Base-by-base conservation (phyloP, 1,140 invertebrate species). In the Matsumurasca onukii region DNA sequence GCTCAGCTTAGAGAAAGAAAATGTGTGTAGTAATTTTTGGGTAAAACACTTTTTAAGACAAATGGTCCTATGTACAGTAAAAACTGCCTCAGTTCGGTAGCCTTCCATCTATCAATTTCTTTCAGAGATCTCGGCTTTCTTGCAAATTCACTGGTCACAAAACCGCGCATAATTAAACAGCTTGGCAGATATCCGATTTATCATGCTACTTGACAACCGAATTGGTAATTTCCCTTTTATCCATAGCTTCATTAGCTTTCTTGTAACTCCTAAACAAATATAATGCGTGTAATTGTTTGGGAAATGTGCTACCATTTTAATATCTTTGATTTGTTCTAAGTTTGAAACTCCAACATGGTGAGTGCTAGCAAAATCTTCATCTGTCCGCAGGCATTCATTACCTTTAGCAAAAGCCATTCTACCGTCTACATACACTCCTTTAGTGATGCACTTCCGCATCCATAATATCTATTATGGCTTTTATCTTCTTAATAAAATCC, bases 11-110 rank as follows among this genome's bases (percentile, higher is more conserved):
- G 65, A 24, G 63, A 15, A 13, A 77, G 25, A 70, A 80, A 80
- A 68, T 80, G 71, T 15, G 75, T 39, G 71, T 22, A 70, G 27
- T 22, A 69, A n/a, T n/a, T n/a, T n/a, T 55, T 55, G 68, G 27
- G 5, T 78, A 29, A 31, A 74, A 68, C 9, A 67, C 61, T n/a
- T 70, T 71, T 72, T 17, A 77, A 73, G 27, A 77, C 76, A n/a
- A 79, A 69, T 52, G 77, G 76, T 2, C 80, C 80, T 20, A 73
- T 75, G 69, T 81, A 81, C 15, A n/a, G n/a, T n/a, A n/a, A n/a
- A n/a, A n/a, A 81, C 20, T 75, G 73, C 48, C 80, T 69, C 66
- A 75, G 78, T 69, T 77, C 75, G 20, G 75, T 78, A 25, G 76
- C 76, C 70, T 79, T 79, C 73, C 73, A 79, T 39, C 67, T 20